phyloP scores from a whole-genome alignment of 2,113 vertebrate species.

The Sprattus sprattus region DNA sequence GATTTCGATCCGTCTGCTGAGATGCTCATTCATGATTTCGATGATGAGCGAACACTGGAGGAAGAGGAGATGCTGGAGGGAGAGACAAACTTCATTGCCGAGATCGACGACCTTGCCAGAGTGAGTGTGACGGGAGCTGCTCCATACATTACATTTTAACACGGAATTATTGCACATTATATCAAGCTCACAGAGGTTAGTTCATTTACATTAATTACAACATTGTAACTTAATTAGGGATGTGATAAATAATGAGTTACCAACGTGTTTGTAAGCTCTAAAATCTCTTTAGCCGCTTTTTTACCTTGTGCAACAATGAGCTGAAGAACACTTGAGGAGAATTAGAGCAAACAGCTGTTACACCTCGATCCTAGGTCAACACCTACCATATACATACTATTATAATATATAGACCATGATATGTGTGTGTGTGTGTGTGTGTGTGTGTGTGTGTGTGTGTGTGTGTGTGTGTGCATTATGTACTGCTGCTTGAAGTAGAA shows the following conservation, averaged over 20 bases:
- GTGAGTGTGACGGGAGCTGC: slow-evolving; percentile 67
- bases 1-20: slow-evolving; percentile 97
- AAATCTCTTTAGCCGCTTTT: neutral
- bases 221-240: neutral
- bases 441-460: no score
- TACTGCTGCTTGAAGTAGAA: neutral
- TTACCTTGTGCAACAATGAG: no score
- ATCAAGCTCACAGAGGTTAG: neutral
- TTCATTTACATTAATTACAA: neutral
- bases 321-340: no score
- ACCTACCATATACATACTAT: no score
- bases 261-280: neutral
- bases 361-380: no score
- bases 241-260: neutral
- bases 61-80: slow-evolving; percentile 96
- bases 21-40: slow-evolving; percentile 98
- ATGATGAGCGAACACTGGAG: slow-evolving; percentile 95
- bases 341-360: no score
- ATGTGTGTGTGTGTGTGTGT: no score
- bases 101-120: slow-evolving; percentile 94
- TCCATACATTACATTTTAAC: neutral
- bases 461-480: no score
- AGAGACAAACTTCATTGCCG: slow-evolving; percentile 86
- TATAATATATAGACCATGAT: no score
- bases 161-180: neutral